A percentile compares a stretch with the other conserved stretches of the same genome.
These are phyloP conservation scores for Falco rusticolus DNA, from an alignment of 2,797 vertebrate species.

Conservation along the genomic window DNA sequence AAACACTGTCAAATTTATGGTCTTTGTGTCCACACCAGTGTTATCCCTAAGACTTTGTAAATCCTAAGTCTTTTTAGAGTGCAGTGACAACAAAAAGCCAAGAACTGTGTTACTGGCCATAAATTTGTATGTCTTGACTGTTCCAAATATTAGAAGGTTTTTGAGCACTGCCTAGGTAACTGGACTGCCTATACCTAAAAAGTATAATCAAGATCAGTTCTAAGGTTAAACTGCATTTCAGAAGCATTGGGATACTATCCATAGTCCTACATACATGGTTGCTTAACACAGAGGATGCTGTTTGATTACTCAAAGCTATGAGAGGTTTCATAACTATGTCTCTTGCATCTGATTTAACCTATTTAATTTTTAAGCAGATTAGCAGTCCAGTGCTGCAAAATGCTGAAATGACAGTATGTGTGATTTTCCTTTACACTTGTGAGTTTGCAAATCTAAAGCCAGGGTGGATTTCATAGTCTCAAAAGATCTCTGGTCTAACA, in stretches of 20 bases:
- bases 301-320: neutral
- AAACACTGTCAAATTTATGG: neutral
- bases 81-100: neutral
- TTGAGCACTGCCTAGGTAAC: neutral
- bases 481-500: neutral
- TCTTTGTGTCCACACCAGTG: neutral
- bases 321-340: neutral
- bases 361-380: neutral
- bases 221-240: neutral
- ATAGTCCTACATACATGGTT: neutral
- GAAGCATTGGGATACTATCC: neutral
- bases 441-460: neutral
- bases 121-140: neutral
- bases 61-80: neutral
- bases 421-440: neutral
- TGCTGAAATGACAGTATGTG: neutral
- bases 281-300: neutral
- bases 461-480: neutral
- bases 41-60: neutral
- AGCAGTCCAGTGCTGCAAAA: neutral
- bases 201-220: neutral
- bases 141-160: neutral
- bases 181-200: neutral
- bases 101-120: neutral
- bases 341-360: neutral